Evolutionary conservation across 2,113 vertebrate species (phyloP).

Genomic region (Astur gentilis): DNA sequence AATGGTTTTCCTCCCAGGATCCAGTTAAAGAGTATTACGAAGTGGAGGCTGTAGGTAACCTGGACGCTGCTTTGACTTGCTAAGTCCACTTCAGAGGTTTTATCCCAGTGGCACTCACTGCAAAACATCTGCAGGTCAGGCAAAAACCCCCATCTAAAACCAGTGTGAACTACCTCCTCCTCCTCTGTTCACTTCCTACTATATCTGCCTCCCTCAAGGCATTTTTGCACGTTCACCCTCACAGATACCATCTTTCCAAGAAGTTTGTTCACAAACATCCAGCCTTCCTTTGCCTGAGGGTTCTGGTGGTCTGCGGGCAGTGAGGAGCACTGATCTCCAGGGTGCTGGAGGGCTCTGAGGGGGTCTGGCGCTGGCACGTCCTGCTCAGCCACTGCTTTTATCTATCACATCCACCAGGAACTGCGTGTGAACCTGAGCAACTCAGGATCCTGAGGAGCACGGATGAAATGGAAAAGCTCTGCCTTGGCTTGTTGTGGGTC

Average conservation of each 20-base stretch:
- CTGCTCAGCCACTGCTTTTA: not conserved
- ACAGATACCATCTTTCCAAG: not conserved
- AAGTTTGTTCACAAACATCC: not conserved
- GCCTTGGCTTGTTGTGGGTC: not conserved
- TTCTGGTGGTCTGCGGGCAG: not conserved
- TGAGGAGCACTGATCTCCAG: not conserved
- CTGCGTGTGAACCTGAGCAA: fast-evolving
- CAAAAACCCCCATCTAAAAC: not conserved
- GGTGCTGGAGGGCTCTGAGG: not conserved
- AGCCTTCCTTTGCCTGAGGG: not conserved
- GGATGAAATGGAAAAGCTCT: not conserved
- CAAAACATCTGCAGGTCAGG: not conserved
- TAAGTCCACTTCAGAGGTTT: not conserved
- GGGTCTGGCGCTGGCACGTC: not conserved
- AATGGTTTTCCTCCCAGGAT: not conserved
- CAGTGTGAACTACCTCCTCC: not conserved
- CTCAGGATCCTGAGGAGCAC: not conserved
- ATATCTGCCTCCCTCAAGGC: not conserved
- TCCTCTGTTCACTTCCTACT: not conserved
- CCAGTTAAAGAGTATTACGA: too few relatives aligned
- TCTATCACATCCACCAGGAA: not conserved
- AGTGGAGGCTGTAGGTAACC: not conserved
- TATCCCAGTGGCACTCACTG: not conserved
- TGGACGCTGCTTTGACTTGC: not conserved
- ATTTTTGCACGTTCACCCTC: not conserved